Evolutionary conservation across 2,113 vertebrate genomes (phyloP).

Genomic region (Apus apus): DNA sequence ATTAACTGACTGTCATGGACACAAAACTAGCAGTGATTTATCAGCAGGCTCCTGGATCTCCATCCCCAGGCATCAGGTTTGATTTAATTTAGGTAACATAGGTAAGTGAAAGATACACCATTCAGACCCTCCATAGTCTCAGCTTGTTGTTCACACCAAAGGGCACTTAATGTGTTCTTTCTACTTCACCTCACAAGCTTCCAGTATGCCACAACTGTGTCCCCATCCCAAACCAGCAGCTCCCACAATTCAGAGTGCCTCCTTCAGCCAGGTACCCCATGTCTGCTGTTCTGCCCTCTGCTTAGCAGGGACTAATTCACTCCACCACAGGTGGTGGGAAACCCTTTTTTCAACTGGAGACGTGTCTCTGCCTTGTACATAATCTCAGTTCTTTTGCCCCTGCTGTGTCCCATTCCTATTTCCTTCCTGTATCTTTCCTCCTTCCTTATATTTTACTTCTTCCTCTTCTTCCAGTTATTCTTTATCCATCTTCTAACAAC

Average conservation of each 20-base stretch:
- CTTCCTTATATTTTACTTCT: background rate
- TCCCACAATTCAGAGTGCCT: background rate
- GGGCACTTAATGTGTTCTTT: background rate
- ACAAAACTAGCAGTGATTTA: conserved; percentile 40
- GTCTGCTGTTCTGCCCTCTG: background rate
- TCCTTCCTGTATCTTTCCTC: background rate
- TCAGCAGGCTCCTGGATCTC: background rate
- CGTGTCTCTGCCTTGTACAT: accelerated
- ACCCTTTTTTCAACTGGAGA: background rate
- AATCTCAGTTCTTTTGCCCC: background rate
- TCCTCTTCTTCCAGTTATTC: background rate
- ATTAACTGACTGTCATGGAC: conserved; percentile 2
- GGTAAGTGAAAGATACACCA: background rate
- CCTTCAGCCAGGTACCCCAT: background rate
- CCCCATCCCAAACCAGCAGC: background rate
- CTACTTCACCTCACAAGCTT: background rate
- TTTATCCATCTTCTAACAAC: background rate
- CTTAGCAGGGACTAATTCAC: background rate
- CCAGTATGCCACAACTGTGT: background rate
- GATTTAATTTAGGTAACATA: background rate
- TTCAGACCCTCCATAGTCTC: background rate
- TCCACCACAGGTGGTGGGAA: background rate
- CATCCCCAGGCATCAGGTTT: background rate
- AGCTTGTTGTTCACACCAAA: background rate
- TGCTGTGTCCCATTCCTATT: background rate